Percentiles rank a stretch among this genome's conserved stretches.
Conservation (phyloP, 2,888 invertebrate genomes). For the Drosophila paramelanica region DNA sequence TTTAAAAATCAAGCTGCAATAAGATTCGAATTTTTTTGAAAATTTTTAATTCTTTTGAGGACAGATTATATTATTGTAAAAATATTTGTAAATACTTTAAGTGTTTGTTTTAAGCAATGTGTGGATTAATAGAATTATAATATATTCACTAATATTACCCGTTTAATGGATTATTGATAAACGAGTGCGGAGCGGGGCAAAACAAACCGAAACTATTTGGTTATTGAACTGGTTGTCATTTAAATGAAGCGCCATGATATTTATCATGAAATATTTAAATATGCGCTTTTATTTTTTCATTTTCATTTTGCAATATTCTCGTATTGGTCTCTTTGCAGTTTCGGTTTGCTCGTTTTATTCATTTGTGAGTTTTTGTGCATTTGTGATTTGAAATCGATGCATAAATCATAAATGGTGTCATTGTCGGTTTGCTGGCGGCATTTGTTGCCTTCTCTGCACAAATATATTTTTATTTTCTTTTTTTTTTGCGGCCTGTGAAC, state of each 20-base stretch:
- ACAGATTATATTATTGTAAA: not conserved
- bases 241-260: conserved; percentile 58
- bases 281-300: conserved; percentile 31
- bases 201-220: conserved; percentile 59
- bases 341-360: conserved; percentile 36
- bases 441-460: conserved; percentile 20
- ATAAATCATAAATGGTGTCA: conserved; percentile 72
- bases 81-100: too few relatives aligned
- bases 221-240: conserved; percentile 67
- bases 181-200: conserved; percentile 31
- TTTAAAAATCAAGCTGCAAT: too few relatives aligned
- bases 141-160: conserved; percentile 12
- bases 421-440: conserved; percentile 60
- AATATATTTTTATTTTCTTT: not conserved
- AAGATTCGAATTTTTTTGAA: not conserved
- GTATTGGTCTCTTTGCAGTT: conserved; percentile 35
- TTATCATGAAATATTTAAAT: conserved; percentile 57
- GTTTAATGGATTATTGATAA: conserved; percentile 25
- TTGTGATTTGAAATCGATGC: conserved; percentile 70
- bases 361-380: conserved; percentile 38
- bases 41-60: too few relatives aligned
- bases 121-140: not conserved
- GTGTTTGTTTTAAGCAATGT: too few relatives aligned
- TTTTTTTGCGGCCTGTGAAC: conserved; percentile 35
- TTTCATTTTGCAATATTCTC: conserved; percentile 32